A percentile compares a stretch with the other conserved stretches of the same genome.
Conservation (phyloP, 2,888 invertebrate genomes). For the Fragum whitleyi region DNA sequence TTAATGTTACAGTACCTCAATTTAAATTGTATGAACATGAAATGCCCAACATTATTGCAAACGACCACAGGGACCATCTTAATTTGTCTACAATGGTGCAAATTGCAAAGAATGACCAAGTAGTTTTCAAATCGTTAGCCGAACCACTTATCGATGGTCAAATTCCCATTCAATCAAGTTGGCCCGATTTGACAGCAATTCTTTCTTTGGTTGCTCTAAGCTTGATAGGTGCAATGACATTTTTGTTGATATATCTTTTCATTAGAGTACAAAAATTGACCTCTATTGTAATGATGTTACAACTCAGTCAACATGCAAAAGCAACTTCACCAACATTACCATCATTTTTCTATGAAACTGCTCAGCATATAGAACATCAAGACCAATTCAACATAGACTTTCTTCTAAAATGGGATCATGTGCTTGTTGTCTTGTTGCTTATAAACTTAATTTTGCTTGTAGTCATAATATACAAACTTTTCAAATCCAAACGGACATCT, state of each 20-base stretch:
- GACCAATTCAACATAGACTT: conserved; percentile 4
- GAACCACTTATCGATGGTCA: conserved; percentile 35
- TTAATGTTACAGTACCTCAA: conserved; percentile 36
- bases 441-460: not conserved
- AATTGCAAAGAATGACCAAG: conserved; percentile 34
- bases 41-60: conserved; percentile 27
- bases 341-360: conserved; percentile 30
- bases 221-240: not conserved
- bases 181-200: conserved; percentile 40
- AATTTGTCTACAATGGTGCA: conserved; percentile 30
- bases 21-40: conserved; percentile 46
- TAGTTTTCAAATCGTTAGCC: conserved; percentile 24
- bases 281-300: conserved; percentile 10
- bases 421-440: not conserved
- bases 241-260: conserved; percentile 13
- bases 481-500: not conserved
- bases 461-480: not conserved
- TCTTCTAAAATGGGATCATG: conserved; percentile 21
- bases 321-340: conserved; percentile 19
- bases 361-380: not conserved
- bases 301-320: conserved; percentile 18
- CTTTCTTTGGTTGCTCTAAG: conserved; percentile 7
- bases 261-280: conserved; percentile 22
- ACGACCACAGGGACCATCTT: conserved; percentile 33
- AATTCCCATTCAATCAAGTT: conserved; percentile 15